phyloP scores from a whole-genome alignment of 1,140 invertebrate species.

The Conus ventricosus region DNA sequence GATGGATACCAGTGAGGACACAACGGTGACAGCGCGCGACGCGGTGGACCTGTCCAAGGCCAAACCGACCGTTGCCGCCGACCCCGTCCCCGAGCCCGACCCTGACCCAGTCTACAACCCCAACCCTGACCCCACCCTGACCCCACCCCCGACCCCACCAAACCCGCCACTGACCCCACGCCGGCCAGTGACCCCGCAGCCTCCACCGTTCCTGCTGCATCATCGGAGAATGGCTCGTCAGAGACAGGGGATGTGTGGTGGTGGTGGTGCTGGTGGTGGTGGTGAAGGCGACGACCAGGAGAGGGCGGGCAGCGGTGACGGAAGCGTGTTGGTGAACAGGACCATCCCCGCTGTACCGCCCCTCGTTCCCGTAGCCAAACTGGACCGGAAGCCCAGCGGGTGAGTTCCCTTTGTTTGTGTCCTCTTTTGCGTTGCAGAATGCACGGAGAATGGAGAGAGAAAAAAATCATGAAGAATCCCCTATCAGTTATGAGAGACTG shows the following conservation, averaged over 20 bases:
- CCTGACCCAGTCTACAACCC: too few species aligned
- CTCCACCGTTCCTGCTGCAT: neutral
- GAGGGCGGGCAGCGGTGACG: neutral
- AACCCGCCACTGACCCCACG: neutral
- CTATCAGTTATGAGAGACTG: too few species aligned
- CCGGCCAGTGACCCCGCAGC: neutral
- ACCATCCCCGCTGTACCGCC: conserved; percentile 7
- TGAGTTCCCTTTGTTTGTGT: neutral
- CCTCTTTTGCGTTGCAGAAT: neutral
- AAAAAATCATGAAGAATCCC: too few species aligned
- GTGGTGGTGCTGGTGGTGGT: neutral
- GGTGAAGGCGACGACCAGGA: neutral
- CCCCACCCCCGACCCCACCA: neutral
- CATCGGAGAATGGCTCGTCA: neutral
- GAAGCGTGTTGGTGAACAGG: neutral
- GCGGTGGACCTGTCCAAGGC: neutral
- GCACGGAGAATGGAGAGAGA: too few species aligned
- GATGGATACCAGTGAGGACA: neutral
- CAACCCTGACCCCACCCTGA: too few species aligned
- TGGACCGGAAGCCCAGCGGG: conserved; percentile 10
- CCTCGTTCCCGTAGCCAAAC: conserved; percentile 4
- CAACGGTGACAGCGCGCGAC: neutral
- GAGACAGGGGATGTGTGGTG: too few species aligned
- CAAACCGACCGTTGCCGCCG: neutral
- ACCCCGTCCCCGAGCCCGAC: too few species aligned